These are phyloP conservation scores for Enoplosus armatus DNA, from an alignment of 2,797 vertebrate genomes.

Conservation along the genomic window DNA sequence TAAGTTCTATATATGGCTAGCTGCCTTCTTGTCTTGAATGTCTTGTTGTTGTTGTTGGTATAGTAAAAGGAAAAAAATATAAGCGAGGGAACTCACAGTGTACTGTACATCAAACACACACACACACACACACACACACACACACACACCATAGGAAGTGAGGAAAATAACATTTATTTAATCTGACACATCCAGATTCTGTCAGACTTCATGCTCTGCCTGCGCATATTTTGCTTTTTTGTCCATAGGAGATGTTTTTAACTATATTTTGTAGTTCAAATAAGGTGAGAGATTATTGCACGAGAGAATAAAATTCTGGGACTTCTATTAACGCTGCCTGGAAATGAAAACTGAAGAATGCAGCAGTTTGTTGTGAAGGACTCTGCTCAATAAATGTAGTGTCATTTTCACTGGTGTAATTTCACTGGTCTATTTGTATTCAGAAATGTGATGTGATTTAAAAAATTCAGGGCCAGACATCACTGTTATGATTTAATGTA, in stretches of 20 bases:
- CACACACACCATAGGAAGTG: neutral
- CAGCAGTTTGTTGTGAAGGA: slow-evolving; percentile 32
- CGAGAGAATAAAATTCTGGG: neutral
- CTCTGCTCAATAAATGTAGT: slow-evolving; percentile 10
- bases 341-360: slow-evolving; percentile 25
- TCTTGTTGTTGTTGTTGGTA: neutral
- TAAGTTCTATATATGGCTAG: neutral
- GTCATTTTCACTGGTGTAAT: slow-evolving; percentile 16
- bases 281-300: neutral
- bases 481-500: neutral
- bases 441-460: slow-evolving; percentile 16
- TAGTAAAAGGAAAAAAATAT: neutral
- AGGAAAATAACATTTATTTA: neutral
- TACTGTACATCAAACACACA: neutral
- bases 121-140: neutral
- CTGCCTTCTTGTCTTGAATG: neutral
- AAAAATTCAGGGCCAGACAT: neutral
- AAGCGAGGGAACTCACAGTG: neutral
- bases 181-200: neutral
- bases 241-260: neutral
- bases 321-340: slow-evolving; percentile 17
- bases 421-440: slow-evolving; percentile 25
- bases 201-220: neutral
- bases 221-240: neutral
- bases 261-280: slow-evolving; percentile 2